phyloP scores from a whole-genome alignment of 2,797 vertebrate species.

The Ceryle rudis region DNA sequence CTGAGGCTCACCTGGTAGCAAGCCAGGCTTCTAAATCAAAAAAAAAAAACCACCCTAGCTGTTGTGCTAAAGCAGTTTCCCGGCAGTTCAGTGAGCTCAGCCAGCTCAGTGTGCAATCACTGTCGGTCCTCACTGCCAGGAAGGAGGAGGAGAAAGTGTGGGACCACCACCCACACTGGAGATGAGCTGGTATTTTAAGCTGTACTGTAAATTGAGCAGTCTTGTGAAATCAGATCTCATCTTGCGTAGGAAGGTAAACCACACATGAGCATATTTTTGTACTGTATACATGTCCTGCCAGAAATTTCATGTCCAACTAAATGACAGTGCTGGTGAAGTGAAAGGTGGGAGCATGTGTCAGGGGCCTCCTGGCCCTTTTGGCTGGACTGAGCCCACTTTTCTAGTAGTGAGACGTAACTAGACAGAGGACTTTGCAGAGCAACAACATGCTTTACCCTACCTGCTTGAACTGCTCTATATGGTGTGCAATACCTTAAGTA shows the following conservation, averaged over 20 bases:
- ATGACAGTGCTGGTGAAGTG: background rate
- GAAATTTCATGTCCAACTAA: background rate
- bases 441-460: background rate
- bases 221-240: background rate
- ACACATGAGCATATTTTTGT: background rate
- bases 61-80: background rate
- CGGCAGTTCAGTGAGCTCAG: background rate
- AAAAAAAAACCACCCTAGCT: background rate
- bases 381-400: background rate
- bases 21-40: background rate
- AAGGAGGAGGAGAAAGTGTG: background rate
- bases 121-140: background rate
- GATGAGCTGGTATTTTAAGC: background rate
- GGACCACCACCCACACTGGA: background rate
- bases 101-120: fast-evolving
- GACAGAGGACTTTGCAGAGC: background rate
- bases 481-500: background rate
- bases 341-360: background rate
- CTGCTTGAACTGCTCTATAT: background rate
- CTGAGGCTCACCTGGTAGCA: background rate
- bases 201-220: background rate
- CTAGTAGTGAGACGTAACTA: background rate
- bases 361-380: background rate
- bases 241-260: background rate
- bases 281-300: background rate